Conservation (phyloP, 2,113 vertebrate species). For the Lasiurus borealis region DNA sequence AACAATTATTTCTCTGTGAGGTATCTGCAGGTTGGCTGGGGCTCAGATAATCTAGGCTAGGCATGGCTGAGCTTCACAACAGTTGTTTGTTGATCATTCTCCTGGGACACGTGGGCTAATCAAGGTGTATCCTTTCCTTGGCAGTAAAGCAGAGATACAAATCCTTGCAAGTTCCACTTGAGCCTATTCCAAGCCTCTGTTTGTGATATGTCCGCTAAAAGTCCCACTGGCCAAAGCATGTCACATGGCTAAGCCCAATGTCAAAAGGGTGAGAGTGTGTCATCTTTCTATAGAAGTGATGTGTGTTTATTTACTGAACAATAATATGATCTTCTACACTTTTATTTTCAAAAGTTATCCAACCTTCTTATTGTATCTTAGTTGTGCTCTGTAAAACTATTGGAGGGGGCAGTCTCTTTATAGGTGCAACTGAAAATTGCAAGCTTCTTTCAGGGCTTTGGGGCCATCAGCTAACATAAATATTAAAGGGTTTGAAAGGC, state of each 20-base stretch:
- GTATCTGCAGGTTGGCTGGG: background rate
- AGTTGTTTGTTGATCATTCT: background rate
- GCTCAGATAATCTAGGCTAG: background rate
- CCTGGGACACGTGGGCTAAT: background rate
- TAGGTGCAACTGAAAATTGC: background rate
- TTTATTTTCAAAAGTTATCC: background rate
- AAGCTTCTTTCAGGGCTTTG: background rate
- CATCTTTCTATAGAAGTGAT: background rate
- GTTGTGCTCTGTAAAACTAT: background rate
- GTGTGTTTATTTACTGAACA: background rate
- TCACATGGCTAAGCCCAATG: background rate
- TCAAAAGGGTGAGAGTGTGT: background rate
- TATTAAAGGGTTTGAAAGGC: background rate
- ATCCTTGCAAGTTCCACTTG: background rate
- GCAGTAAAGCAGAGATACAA: background rate
- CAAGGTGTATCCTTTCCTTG: background rate
- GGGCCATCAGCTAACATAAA: background rate
- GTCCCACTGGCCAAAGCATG: background rate
- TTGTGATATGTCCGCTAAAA: background rate
- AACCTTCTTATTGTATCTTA: background rate
- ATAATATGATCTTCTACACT: background rate
- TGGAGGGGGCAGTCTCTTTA: background rate
- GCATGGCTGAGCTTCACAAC: background rate
- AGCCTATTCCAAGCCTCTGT: background rate
- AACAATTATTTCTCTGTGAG: background rate